Evolutionary conservation across 2,888 invertebrate species (phyloP).

Genomic region (Lomographa bimaculata): DNA sequence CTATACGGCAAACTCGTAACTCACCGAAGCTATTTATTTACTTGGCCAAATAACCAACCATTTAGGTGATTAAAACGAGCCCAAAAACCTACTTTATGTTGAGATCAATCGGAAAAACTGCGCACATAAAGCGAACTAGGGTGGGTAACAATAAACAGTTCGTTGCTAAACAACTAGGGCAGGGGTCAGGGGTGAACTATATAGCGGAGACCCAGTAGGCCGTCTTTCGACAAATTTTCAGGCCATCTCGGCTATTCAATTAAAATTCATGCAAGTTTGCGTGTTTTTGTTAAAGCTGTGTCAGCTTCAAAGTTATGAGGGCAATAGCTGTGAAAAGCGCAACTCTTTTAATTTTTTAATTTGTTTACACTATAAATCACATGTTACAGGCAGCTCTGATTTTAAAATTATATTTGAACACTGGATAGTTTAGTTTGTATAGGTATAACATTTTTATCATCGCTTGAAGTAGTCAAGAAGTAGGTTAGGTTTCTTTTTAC

Average conservation of each 20-base stretch:
- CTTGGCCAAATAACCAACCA: slow-evolving; percentile 15
- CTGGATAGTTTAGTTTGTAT: no score
- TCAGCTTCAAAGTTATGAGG: neutral
- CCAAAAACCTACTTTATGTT: slow-evolving; percentile 26
- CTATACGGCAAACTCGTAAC: slow-evolving; percentile 15
- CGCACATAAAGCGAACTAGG: slow-evolving; percentile 27
- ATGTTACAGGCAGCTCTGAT: no score
- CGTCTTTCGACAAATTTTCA: slow-evolving; percentile 10
- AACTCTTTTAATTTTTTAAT: neutral
- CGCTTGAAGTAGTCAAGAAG: no score
- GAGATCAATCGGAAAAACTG: slow-evolving; percentile 28
- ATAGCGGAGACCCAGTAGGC: no score
- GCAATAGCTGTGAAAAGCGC: neutral
- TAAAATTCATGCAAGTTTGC: slow-evolving; percentile 15
- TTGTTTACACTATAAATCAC: no score
- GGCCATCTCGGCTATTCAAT: slow-evolving; percentile 15
- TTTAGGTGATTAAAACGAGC: slow-evolving; percentile 24
- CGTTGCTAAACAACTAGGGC: slow-evolving; percentile 31
- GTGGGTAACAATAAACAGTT: slow-evolving; percentile 30
- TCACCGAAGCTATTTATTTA: slow-evolving; percentile 24
- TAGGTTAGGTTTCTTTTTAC: no score
- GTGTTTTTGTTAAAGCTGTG: neutral
- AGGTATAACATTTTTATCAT: no score
- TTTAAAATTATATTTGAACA: no score
- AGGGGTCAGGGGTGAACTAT: slow-evolving; percentile 7